Evolutionary conservation across 37 sponge, comb jelly and placozoan species (phyloP).

Genomic region (Dysidea cf. avara): DNA sequence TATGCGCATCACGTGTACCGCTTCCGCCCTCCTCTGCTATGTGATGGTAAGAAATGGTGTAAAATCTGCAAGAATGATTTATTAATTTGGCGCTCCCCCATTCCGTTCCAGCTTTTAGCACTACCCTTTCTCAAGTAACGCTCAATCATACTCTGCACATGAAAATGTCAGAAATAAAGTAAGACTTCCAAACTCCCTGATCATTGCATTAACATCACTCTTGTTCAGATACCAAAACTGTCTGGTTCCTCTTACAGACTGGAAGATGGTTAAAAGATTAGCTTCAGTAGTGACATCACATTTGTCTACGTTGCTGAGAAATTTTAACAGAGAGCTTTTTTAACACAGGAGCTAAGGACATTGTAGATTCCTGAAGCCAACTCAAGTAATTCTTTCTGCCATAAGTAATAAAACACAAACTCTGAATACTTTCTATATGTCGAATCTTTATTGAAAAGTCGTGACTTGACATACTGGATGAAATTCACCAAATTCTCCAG

Average conservation of each 20-base stretch:
- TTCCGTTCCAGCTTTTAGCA: no score
- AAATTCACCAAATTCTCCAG: slow-evolving; percentile 36
- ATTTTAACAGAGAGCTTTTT: no score
- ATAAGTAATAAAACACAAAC: slow-evolving; percentile 42
- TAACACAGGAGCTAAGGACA: slow-evolving; percentile 25
- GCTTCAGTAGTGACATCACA: slow-evolving; percentile 17
- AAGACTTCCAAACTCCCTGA: slow-evolving; percentile 45
- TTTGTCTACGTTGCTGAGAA: background rate
- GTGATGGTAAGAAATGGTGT: no score
- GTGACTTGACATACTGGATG: slow-evolving; percentile 51
- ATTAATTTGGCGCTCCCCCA: no score
- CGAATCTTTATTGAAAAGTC: slow-evolving; percentile 44
- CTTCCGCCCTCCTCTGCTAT: no score
- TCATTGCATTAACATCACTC: slow-evolving; percentile 47
- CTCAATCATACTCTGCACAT: slow-evolving; percentile 9
- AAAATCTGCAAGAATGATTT: no score
- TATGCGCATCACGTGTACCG: no score
- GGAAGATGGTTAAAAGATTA: slow-evolving; percentile 16
- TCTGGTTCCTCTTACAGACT: slow-evolving; percentile 44
- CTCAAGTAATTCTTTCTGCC: slow-evolving; percentile 34
- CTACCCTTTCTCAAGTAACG: slow-evolving; percentile 28
- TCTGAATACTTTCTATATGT: slow-evolving; percentile 36
- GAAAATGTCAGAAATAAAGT: slow-evolving; percentile 42
- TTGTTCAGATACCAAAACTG: slow-evolving; percentile 34
- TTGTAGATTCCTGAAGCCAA: slow-evolving; percentile 40